Conservation (phyloP, 2,113 vertebrate genomes). For the Machaerirhynchus nigripectus region DNA sequence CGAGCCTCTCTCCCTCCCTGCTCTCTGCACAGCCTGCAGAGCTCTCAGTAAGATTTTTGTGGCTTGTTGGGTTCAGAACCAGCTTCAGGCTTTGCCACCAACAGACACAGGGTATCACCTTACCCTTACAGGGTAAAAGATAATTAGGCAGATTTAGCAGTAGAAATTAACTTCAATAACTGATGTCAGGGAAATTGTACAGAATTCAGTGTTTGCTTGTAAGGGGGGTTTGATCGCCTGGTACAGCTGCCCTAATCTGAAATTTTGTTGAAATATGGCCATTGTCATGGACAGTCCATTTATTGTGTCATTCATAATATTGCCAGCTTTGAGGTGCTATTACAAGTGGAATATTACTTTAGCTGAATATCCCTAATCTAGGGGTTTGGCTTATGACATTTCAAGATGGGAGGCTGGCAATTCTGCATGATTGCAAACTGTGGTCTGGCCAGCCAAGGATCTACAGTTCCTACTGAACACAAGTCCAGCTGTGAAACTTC, state of each 20-base stretch:
- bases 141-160: neutral
- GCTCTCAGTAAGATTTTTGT: neutral
- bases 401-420: neutral
- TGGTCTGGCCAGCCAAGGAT: neutral
- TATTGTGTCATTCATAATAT: neutral
- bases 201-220: neutral
- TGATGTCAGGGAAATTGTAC: neutral
- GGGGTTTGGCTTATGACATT: neutral
- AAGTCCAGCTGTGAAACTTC: neutral
- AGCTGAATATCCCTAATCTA: neutral
- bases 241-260: neutral
- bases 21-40: neutral
- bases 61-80: neutral
- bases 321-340: neutral
- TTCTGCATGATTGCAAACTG: neutral
- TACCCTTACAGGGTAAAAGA: neutral
- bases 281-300: neutral
- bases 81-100: neutral
- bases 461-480: neutral
- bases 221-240: fast-evolving
- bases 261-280: neutral
- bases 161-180: neutral
- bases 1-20: neutral
- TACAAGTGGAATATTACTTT: neutral
- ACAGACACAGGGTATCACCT: neutral